Conservation (phyloP, 2,113 vertebrate genomes). For the Alaudala cheleensis region DNA sequence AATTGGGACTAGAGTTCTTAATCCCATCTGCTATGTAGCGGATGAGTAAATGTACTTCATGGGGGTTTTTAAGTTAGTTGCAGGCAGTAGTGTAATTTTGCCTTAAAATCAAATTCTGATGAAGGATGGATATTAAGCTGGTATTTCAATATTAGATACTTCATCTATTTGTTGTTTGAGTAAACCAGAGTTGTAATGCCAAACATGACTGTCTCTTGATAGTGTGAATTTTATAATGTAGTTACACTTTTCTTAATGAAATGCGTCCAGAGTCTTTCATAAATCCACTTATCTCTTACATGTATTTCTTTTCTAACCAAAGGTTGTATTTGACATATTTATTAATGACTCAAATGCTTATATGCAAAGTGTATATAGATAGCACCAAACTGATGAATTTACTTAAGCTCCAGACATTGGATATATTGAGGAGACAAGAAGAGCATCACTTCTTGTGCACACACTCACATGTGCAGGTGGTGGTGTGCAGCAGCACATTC, state of each 20-base stretch:
- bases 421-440: background rate
- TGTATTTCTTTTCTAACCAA: background rate
- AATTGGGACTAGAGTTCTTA: background rate
- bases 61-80: background rate
- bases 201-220: background rate
- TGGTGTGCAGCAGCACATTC: background rate
- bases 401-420: background rate
- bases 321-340: background rate
- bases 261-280: background rate
- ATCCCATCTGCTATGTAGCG: background rate
- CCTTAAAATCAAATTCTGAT: background rate
- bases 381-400: background rate
- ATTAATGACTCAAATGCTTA: background rate
- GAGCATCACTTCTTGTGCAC: background rate
- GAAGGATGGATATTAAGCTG: background rate
- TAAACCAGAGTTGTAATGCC: background rate
- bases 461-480: background rate
- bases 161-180: background rate
- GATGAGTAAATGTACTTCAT: background rate
- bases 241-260: background rate
- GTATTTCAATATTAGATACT: background rate
- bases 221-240: background rate
- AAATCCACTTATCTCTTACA: background rate
- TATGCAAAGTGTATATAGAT: background rate
- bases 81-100: background rate